These are phyloP conservation scores for Microvelia longipes DNA, from an alignment of 1,140 invertebrate genomes.

Conservation along the genomic window DNA sequence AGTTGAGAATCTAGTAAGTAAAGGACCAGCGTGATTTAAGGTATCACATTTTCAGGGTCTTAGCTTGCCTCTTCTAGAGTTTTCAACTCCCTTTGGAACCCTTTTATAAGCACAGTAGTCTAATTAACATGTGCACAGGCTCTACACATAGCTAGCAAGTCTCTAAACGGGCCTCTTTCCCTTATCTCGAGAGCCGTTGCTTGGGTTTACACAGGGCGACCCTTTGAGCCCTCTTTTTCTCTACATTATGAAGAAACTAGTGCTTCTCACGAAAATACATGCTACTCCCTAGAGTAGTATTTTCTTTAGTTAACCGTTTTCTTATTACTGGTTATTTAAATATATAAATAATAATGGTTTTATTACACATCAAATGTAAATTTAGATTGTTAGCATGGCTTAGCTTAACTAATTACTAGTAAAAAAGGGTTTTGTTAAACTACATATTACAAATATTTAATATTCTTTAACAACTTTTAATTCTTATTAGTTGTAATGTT, in stretches of 20 bases:
- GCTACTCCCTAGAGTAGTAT: no score
- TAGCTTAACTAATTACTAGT: no score
- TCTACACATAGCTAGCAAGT: background rate
- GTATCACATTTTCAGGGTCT: background rate
- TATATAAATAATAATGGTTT: no score
- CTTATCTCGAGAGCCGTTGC: background rate
- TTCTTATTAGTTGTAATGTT: no score
- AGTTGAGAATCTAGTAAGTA: background rate
- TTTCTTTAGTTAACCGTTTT: no score
- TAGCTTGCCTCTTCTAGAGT: background rate
- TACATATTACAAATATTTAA: no score
- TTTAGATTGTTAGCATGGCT: no score
- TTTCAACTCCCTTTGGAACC: background rate
- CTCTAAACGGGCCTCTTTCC: background rate
- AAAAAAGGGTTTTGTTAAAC: no score
- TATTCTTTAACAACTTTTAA: no score
- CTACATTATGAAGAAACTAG: background rate
- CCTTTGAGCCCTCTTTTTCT: background rate
- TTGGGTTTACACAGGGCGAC: background rate
- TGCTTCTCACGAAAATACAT: background rate
- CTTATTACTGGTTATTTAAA: no score
- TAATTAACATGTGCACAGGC: background rate
- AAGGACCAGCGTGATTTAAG: background rate
- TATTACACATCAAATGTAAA: no score
- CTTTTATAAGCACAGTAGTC: background rate